Percentiles rank a stretch among this genome's conserved stretches.
Conservation (phyloP, 92 coral and sea anemone genomes). For the Phenganax stokvisi region DNA sequence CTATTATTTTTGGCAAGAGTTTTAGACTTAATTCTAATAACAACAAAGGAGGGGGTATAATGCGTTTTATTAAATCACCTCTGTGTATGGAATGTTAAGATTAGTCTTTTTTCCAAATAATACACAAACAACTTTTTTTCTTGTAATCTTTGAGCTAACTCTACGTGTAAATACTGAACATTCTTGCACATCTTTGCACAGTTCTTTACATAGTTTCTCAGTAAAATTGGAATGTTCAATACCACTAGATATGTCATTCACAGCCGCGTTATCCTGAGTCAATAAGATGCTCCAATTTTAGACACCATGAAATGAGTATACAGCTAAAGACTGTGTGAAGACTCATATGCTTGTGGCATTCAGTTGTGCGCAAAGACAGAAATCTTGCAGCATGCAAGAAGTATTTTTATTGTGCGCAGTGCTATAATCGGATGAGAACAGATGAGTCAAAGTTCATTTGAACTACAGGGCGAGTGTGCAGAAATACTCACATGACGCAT, state of each 20-base stretch:
- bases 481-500: constrained; percentile 8
- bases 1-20: background rate
- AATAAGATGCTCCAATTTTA: too few relatives aligned
- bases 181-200: too few relatives aligned
- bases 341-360: too few relatives aligned
- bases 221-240: too few relatives aligned
- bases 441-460: too few relatives aligned
- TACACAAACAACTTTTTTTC: background rate
- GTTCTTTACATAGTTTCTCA: too few relatives aligned
- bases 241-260: too few relatives aligned
- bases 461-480: background rate
- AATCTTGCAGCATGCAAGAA: too few relatives aligned
- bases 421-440: background rate
- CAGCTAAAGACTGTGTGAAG: too few relatives aligned
- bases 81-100: background rate
- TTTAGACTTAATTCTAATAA: background rate
- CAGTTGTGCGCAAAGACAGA: too few relatives aligned
- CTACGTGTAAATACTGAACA: background rate
- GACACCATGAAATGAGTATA: too few relatives aligned
- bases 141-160: background rate
- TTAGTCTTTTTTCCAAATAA: background rate
- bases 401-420: background rate
- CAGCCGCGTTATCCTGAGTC: too few relatives aligned
- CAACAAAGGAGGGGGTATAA: constrained; percentile 3
- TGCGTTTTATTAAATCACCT: background rate